These are phyloP conservation scores for Caiman crocodilus DNA, from an alignment of 2,797 vertebrate species.

Conservation along the genomic window DNA sequence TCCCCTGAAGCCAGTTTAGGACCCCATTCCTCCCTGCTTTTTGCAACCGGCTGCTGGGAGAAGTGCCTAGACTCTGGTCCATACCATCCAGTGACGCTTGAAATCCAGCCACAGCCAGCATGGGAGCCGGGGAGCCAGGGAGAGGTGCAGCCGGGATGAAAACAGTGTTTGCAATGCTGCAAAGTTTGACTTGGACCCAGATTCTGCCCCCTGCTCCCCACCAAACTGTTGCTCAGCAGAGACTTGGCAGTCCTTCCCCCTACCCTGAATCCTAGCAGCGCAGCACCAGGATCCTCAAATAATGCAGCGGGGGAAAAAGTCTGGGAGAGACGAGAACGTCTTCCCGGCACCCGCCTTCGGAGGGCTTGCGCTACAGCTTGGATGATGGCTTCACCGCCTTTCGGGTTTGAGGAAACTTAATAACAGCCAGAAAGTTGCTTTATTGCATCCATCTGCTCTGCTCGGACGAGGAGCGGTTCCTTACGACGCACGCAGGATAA, in stretches of 20 bases:
- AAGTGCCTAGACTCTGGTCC: neutral
- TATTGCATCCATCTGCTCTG: conserved; percentile 58
- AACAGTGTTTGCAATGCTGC: conserved; percentile 34
- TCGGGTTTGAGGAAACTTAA: neutral
- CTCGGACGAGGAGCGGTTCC: conserved; percentile 23
- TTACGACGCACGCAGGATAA: conserved; percentile 50
- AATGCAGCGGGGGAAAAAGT: neutral
- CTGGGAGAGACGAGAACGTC: neutral
- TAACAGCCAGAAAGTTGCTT: conserved; percentile 29
- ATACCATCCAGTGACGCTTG: neutral
- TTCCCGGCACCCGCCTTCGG: neutral
- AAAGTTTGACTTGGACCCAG: conserved; percentile 28
- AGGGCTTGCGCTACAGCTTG: neutral
- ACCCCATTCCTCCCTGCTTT: neutral
- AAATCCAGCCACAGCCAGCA: conserved; percentile 14
- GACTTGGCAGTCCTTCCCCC: neutral
- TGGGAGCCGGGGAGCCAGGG: conserved; percentile 49
- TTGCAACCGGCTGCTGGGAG: conserved; percentile 17
- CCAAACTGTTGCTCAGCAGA: neutral
- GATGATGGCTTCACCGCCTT: neutral
- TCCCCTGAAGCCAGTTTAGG: conserved; percentile 2
- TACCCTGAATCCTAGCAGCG: conserved; percentile 18
- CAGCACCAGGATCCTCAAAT: conserved; percentile 42
- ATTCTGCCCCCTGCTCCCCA: neutral
- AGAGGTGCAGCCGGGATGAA: conserved; percentile 43